phyloP scores from a whole-genome alignment of 2,888 invertebrate genomes.

The Muschampia plurimacula region DNA sequence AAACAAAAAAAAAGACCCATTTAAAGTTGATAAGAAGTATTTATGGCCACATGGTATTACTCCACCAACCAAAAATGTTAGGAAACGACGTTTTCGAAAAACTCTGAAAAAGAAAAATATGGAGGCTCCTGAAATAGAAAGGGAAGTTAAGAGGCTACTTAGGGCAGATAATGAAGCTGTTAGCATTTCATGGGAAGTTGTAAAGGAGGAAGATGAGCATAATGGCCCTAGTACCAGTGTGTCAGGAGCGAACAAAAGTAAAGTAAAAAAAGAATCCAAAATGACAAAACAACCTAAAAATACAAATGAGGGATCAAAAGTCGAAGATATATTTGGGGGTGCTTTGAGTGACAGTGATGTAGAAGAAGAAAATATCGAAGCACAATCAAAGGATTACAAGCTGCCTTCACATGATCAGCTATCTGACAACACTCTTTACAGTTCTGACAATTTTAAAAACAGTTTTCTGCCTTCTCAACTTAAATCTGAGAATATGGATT shows the following conservation, averaged over 20 bases:
- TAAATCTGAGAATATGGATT: constrained; percentile 55
- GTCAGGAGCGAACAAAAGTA: constrained; percentile 45
- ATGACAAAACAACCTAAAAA: constrained; percentile 48
- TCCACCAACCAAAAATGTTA: constrained; percentile 95
- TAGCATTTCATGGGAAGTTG: constrained; percentile 93
- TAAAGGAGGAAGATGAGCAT: constrained; percentile 91
- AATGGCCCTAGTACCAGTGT: constrained; percentile 53
- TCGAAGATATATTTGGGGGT: constrained; percentile 93
- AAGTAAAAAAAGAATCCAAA: constrained; percentile 38
- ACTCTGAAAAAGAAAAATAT: constrained; percentile 97
- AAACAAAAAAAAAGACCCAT: constrained; percentile 91
- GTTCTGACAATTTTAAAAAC: constrained; percentile 47
- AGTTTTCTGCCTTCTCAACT: constrained; percentile 53
- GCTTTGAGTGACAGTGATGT: constrained; percentile 93
- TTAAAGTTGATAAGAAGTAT: constrained; percentile 92
- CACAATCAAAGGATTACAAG: constrained; percentile 89
- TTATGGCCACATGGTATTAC: constrained; percentile 96
- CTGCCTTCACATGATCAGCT: constrained; percentile 89
- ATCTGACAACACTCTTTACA: constrained; percentile 82
- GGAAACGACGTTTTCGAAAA: constrained; percentile 94
- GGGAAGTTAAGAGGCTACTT: constrained; percentile 95
- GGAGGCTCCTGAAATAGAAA: constrained; percentile 97
- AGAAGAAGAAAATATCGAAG: constrained; percentile 90
- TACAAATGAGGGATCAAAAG: constrained; percentile 50
- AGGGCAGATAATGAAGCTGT: constrained; percentile 95